Percentiles rank a stretch among this genome's conserved stretches.
These are phyloP conservation scores for Drosophila koepferae DNA, from an alignment of 2,888 invertebrate species.

Conservation along the genomic window DNA sequence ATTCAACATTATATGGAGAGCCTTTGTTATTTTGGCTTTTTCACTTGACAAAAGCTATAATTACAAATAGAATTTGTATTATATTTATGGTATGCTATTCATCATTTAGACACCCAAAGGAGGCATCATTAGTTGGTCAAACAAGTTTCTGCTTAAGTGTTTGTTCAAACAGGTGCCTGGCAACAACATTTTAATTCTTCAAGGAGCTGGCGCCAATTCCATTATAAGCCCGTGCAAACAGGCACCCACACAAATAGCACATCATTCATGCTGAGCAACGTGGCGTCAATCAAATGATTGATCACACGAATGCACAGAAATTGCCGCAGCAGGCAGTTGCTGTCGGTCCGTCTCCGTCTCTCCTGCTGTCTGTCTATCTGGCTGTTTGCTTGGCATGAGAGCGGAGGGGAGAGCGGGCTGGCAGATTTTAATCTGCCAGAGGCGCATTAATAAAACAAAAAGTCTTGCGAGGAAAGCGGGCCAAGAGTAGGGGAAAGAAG, in stretches of 20 bases:
- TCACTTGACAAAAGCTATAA: not conserved
- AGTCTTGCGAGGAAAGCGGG: conserved; percentile 23
- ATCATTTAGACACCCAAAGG: not conserved
- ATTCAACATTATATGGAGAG: not conserved
- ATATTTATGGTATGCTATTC: too few relatives aligned
- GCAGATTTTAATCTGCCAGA: conserved; percentile 68
- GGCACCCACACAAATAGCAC: conserved; percentile 27
- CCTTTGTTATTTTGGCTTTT: too few relatives aligned
- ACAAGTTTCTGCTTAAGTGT: conserved; percentile 55
- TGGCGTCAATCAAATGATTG: conserved; percentile 76
- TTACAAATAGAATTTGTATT: not conserved
- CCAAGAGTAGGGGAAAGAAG: conserved; percentile 4
- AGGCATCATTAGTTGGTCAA: conserved; percentile 40
- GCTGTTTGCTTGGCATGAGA: not conserved
- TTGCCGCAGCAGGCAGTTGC: conserved; percentile 20
- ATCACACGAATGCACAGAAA: conserved; percentile 65
- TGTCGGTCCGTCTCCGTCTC: not conserved
- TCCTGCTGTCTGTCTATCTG: not conserved
- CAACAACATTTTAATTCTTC: not conserved
- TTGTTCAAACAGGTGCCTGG: conserved; percentile 59
- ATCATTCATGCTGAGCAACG: conserved; percentile 61
- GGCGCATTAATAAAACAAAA: conserved; percentile 69
- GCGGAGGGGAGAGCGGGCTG: conserved; percentile 14
- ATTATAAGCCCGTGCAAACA: conserved; percentile 31
- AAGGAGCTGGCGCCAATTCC: conserved; percentile 24